These are phyloP conservation scores for Phymastichus coffea DNA, from an alignment of 1,140 invertebrate species.

Conservation along the genomic window DNA sequence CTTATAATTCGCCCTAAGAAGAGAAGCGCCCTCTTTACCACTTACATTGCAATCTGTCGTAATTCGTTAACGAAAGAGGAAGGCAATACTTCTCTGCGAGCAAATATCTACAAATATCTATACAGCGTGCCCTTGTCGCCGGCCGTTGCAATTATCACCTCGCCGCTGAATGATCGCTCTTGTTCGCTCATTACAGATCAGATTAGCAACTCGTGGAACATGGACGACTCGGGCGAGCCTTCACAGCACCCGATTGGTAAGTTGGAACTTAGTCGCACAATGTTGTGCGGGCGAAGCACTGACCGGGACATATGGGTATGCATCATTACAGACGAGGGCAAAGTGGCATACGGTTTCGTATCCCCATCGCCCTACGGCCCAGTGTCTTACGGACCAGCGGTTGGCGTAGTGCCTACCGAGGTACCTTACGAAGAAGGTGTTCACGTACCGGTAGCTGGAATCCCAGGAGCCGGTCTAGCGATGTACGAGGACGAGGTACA, in stretches of 20 bases:
- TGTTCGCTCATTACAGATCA: slow-evolving; percentile 45
- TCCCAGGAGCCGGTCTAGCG: slow-evolving; percentile 47
- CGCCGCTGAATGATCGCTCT: too few relatives aligned
- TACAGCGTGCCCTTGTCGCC: too few relatives aligned
- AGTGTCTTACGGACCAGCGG: slow-evolving; percentile 55
- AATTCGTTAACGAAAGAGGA: too few relatives aligned
- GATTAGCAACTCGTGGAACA: slow-evolving; percentile 52
- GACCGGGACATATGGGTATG: slow-evolving; percentile 1
- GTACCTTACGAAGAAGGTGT: slow-evolving; percentile 52
- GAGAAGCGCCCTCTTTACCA: too few relatives aligned
- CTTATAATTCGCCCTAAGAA: too few relatives aligned
- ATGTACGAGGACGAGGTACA: slow-evolving; percentile 75
- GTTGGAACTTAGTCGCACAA: too few relatives aligned
- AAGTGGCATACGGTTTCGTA: slow-evolving; percentile 66
- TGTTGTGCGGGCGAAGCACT: not conserved
- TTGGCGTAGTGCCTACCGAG: slow-evolving; percentile 51
- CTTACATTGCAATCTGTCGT: too few relatives aligned
- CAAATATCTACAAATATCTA: too few relatives aligned
- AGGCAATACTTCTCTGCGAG: not conserved
- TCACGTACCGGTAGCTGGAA: slow-evolving; percentile 37
- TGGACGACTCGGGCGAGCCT: slow-evolving; percentile 51
- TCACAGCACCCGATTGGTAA: slow-evolving; percentile 50
- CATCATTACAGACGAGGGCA: slow-evolving; percentile 58
- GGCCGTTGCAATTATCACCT: slow-evolving; percentile 3
- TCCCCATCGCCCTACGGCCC: slow-evolving; percentile 67